Base-by-base conservation (phyloP, 2,113 vertebrate genomes). In the Gasterosteus aculeatus region DNA sequence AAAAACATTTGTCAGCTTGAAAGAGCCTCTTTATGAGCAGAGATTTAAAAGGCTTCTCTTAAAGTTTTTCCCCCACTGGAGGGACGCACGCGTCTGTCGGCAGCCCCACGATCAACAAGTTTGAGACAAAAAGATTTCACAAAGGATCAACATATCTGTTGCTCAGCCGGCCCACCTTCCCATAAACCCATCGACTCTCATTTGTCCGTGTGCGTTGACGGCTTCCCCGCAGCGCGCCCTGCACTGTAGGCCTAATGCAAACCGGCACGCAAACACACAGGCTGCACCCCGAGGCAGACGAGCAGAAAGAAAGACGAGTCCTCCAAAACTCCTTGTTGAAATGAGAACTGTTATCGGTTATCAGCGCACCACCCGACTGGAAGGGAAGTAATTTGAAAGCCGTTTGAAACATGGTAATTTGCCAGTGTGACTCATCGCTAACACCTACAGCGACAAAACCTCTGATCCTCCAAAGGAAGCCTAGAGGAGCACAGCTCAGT, bases 311-410 rank as follows among this genome's bases (percentile, higher is more conserved):
- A 54, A 78, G 83, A 86, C 61, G 78, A 92, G 93, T 91, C 93
- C 91, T 94, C 89, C 87, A 93, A 90, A 93, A 90, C 91, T 94
- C 93, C 90, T 93, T 92, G 91, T 92, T 89, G 86, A 90, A 93
- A 90, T 91, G 88, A 93, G 93, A 94, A 92, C 85, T 93, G 93
- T 94, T 94, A 94, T 94, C 92, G 71, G 93, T 94, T 93, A 94
- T 94, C 92, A 91, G 91, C 56, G 77, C 90, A 78, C 88, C 87
- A 87, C 84, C 90, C 69, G 69, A 93, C 93, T 93, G 92, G 88
- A 93, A 92, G 91, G 91, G 90, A 93, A 94, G 94, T 94, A 77
- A 93, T 95, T 93, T 94, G 91, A 93, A 92, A 91, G 91, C 89
- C 66, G 92, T 92, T 94, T 93, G 93, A 93, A 94, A 94, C 84